Conservation (phyloP, 2,113 vertebrate genomes). For the Syngnathus floridae region DNA sequence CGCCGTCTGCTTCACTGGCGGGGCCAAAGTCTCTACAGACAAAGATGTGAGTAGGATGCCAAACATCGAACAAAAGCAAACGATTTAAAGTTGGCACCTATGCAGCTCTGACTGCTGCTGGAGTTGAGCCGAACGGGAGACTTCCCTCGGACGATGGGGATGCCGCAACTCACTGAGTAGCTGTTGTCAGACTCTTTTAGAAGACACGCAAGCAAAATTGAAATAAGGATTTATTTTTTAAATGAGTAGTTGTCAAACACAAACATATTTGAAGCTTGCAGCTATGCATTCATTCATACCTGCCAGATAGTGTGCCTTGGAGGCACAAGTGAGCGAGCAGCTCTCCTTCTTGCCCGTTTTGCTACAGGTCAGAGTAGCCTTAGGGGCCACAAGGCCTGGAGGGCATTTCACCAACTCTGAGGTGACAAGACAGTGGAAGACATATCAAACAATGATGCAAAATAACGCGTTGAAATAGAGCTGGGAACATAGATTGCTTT, state of each 20-base stretch:
- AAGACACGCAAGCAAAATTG: slow-evolving; percentile 8
- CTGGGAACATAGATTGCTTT: background rate
- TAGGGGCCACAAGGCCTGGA: slow-evolving; percentile 68
- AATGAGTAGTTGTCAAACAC: background rate
- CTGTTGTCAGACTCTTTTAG: slow-evolving; percentile 86
- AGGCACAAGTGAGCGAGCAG: slow-evolving; percentile 89
- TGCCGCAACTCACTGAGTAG: slow-evolving; percentile 91
- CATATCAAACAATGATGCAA: slow-evolving; percentile 13
- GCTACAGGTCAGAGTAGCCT: slow-evolving; percentile 86
- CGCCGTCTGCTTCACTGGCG: slow-evolving; percentile 86
- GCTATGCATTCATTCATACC: slow-evolving; percentile 65
- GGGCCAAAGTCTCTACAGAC: slow-evolving; percentile 84
- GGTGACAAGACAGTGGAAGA: slow-evolving; percentile 26
- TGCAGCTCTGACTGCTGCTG: slow-evolving; percentile 80
- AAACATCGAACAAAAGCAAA: slow-evolving; percentile 1
- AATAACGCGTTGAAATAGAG: background rate
- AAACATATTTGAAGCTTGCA: background rate
- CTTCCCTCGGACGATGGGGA: slow-evolving; percentile 73
- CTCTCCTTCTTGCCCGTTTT: slow-evolving; percentile 91
- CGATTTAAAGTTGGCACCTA: slow-evolving; percentile 66
- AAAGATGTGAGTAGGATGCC: slow-evolving; percentile 49
- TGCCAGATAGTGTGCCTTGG: slow-evolving; percentile 85
- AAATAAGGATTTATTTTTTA: background rate
- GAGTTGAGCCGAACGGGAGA: slow-evolving; percentile 64
- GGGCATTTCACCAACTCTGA: slow-evolving; percentile 79